phyloP scores from a whole-genome alignment of 1,140 invertebrate genomes.

The Hylaeus volcanicus region DNA sequence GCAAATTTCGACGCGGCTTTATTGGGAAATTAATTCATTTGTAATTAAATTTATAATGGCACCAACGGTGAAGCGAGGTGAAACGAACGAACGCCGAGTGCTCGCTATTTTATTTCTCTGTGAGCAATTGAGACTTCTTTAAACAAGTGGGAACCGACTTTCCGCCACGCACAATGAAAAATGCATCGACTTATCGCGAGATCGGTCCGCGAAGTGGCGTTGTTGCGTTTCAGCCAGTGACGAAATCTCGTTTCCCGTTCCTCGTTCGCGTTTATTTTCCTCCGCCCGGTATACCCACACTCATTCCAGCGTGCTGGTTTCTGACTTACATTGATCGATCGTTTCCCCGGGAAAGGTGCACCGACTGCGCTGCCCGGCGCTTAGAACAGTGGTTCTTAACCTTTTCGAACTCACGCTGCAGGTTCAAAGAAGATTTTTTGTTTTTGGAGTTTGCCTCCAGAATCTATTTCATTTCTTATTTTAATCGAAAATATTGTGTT shows the following conservation, averaged over 20 bases:
- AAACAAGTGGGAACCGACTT: conserved; percentile 15
- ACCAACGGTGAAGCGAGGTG: background rate
- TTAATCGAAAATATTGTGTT: too few species aligned
- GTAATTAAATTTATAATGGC: background rate
- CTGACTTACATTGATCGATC: conserved; percentile 55
- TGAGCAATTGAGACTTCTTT: background rate
- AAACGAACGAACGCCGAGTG: background rate
- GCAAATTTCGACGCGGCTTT: background rate
- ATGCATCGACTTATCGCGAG: conserved; percentile 47
- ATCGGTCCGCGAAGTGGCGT: conserved; percentile 14
- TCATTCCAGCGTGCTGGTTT: conserved; percentile 24
- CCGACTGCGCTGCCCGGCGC: background rate
- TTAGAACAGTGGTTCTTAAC: too few species aligned
- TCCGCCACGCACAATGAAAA: conserved; percentile 29
- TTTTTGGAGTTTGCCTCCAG: too few species aligned
- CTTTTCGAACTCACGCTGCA: too few species aligned
- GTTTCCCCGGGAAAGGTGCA: conserved; percentile 27
- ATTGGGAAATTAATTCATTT: background rate
- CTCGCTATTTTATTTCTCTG: too few species aligned
- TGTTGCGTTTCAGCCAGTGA: conserved; percentile 19
- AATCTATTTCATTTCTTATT: too few species aligned
- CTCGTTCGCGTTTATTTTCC: conserved; percentile 28
- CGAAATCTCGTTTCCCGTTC: conserved; percentile 12
- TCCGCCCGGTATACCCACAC: conserved; percentile 39
- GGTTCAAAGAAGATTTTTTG: too few species aligned